phyloP scores from a whole-genome alignment of 2,888 invertebrate species.

The Drosophila fungiperda region DNA sequence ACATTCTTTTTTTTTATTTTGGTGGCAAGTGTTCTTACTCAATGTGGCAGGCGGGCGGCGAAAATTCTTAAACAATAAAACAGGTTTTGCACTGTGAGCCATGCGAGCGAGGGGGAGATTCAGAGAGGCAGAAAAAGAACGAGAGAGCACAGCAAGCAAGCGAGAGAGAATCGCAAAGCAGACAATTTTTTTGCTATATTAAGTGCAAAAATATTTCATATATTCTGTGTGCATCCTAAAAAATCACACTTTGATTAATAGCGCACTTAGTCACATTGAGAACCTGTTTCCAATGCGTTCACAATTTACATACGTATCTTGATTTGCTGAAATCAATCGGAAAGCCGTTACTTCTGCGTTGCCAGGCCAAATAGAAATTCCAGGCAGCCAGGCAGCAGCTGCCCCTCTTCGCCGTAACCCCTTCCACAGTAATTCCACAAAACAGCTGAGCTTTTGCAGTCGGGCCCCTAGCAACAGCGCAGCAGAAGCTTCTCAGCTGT shows the following conservation, averaged over 20 bases:
- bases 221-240: slow-evolving; percentile 39
- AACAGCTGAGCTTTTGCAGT: slow-evolving; percentile 63
- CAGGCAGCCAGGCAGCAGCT: slow-evolving; percentile 25
- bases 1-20: slow-evolving; percentile 40
- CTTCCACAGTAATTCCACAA: slow-evolving; percentile 28
- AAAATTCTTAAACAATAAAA: slow-evolving; percentile 69
- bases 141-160: background rate
- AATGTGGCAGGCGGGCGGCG: slow-evolving; percentile 61
- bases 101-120: slow-evolving; percentile 25
- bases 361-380: slow-evolving; percentile 56
- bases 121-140: slow-evolving; percentile 13
- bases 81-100: slow-evolving; percentile 63
- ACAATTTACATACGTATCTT: slow-evolving; percentile 40
- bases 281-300: slow-evolving; percentile 46
- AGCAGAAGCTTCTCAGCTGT: slow-evolving; percentile 56
- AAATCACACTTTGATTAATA: background rate
- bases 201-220: slow-evolving; percentile 38
- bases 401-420: background rate
- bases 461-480: slow-evolving; percentile 74
- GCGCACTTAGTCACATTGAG: slow-evolving; percentile 1
- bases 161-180: slow-evolving; percentile 4
- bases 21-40: slow-evolving; percentile 59
- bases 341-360: slow-evolving; percentile 57
- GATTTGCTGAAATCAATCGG: slow-evolving; percentile 60
- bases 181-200: slow-evolving; percentile 44